Base-by-base conservation (phyloP, 2,113 vertebrate species). In the Pachyramphus minor region DNA sequence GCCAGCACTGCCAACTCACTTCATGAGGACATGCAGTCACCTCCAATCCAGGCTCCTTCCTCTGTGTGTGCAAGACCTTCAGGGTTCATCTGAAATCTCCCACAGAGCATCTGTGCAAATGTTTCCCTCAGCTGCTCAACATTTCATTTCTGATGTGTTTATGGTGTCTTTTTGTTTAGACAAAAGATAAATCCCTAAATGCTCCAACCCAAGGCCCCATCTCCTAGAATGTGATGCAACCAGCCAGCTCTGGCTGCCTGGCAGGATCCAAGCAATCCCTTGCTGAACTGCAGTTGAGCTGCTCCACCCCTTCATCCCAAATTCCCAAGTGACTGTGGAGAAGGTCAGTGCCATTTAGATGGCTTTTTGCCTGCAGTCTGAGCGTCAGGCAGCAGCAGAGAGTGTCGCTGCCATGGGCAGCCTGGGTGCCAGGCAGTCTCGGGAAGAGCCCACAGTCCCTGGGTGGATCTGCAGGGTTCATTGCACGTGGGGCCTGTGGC, bases 341-440 rank as follows among this genome's bases (percentile, higher is more conserved):
- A 87, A 56, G 52, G n/a, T 50, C 37, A 49, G 2, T 66, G 84
- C 11, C 67, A 28, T 49, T 73, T 79, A 58, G 58, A 27, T 30
- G 55, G 68, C 23, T 69, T 83, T 93, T 68, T 42, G 50, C 15
- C 22, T 20, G 59, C 84, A 82, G 47, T 27, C 30, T 20, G 83
- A 35, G 64, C 2, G 9, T 6, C 13, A 14, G 90, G 42, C 45
- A 62, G 66, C 52, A 33, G 68, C 11, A 55, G 52, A 0, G 1
- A 52, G 14, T 21, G 64, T 47, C 1, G 2, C 22, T 82, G 47
- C 33, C 39, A 16, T 18, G 72, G 72, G 73, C 84, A 87, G 50
- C 8, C 75, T 37, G 73, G 89, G 86, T 90, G 91, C 91, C 83
- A 77, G 87, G 76, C 91, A 91, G 86, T 66, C 81, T 87, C 1